Evolutionary conservation across 2,888 invertebrate genomes (phyloP).

Genomic region (Dryomyza anilis): DNA sequence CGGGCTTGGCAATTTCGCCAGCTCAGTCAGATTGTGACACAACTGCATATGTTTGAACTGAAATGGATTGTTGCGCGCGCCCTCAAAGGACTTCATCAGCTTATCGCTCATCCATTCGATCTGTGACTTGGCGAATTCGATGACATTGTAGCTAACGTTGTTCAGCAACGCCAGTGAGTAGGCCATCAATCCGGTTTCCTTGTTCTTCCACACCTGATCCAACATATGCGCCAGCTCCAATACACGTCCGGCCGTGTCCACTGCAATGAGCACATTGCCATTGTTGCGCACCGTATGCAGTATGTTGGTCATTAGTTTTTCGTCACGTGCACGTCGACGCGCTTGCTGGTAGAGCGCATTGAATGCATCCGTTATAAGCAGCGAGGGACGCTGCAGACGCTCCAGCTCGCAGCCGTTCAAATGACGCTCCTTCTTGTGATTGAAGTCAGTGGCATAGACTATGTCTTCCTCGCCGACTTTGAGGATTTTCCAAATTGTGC

Average conservation of each 20-base stretch:
- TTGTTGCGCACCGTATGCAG: conserved; percentile 90
- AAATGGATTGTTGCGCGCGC: conserved; percentile 92
- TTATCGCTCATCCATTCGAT: conserved; percentile 99
- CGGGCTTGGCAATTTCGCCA: conserved; percentile 84
- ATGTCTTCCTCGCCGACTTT: conserved; percentile 99
- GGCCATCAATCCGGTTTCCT: conserved; percentile 92
- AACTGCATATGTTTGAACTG: conserved; percentile 92
- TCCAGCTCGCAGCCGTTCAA: conserved; percentile 95
- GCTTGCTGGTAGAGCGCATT: conserved; percentile 95
- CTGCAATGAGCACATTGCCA: conserved; percentile 94
- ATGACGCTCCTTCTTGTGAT: conserved; percentile 98
- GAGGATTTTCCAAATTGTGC: conserved; percentile 98
- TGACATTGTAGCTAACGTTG: conserved; percentile 97
- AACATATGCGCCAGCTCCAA: conserved; percentile 96
- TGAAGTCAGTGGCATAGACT: conserved; percentile 97
- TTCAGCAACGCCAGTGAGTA: conserved; percentile 93
- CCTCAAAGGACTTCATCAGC: conserved; percentile 89
- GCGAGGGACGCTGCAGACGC: conserved; percentile 85
- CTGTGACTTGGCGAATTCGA: conserved; percentile 98
- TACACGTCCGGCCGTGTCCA: conserved; percentile 96
- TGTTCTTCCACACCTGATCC: conserved; percentile 92
- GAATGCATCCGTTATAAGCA: conserved; percentile 93
- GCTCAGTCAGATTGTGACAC: conserved; percentile 89
- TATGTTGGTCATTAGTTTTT: conserved; percentile 95
- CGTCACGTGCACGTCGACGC: conserved; percentile 87